phyloP scores from a whole-genome alignment of 2,888 invertebrate species.

The Lottia scabra region DNA sequence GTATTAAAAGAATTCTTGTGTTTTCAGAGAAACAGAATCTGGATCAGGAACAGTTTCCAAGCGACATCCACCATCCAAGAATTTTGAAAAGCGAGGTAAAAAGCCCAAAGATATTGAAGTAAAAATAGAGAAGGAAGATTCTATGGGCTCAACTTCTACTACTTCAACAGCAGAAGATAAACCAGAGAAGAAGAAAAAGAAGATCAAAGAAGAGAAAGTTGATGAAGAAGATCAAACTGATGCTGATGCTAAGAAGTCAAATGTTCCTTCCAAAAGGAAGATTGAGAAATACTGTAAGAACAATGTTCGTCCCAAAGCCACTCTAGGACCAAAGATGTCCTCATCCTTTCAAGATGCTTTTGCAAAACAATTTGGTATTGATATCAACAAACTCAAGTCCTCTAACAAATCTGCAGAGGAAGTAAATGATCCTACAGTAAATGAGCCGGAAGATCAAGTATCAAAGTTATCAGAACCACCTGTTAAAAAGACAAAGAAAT shows the following conservation, averaged over 20 bases:
- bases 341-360: conserved; percentile 37
- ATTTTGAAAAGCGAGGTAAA: conserved; percentile 15
- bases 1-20: conserved; percentile 5
- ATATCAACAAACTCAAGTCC: background rate
- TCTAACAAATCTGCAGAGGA: background rate
- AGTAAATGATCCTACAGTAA: background rate
- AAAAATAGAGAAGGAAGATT: background rate
- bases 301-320: conserved; percentile 9
- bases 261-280: conserved; percentile 13
- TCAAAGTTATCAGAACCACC: conserved; percentile 20
- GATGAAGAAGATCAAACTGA: conserved; percentile 22
- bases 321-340: conserved; percentile 15
- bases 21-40: conserved; percentile 28
- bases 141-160: background rate
- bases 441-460: background rate
- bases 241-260: conserved; percentile 12
- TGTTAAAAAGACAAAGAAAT: conserved; percentile 27
- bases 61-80: conserved; percentile 49
- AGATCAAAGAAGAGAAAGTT: conserved; percentile 15
- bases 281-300: conserved; percentile 8
- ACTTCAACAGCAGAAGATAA: conserved; percentile 10
- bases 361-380: conserved; percentile 22
- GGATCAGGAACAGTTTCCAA: conserved; percentile 51
- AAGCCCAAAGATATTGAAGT: background rate
- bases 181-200: conserved; percentile 23